Evolutionary conservation across 1,140 invertebrate species (phyloP).

Genomic region (Riptortus pedestris): DNA sequence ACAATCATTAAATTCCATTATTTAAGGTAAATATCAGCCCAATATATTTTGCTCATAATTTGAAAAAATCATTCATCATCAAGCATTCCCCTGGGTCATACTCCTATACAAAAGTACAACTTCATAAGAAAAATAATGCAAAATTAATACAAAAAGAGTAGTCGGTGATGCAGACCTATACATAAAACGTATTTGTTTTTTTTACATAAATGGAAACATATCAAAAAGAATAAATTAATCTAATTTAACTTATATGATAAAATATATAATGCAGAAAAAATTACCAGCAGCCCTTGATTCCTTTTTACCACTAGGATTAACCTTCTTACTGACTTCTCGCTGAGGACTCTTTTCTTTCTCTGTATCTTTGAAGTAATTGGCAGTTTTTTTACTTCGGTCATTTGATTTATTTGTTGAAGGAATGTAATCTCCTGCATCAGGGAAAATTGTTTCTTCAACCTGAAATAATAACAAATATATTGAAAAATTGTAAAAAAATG

Average conservation of each 20-base stretch:
- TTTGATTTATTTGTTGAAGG: conserved; percentile 43
- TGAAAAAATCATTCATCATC: no score
- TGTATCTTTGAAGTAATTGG: conserved; percentile 38
- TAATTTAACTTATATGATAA: background rate
- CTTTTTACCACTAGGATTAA: conserved; percentile 21
- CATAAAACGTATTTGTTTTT: no score
- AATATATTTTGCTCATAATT: no score
- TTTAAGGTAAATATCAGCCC: no score
- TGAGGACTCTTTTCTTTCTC: conserved; percentile 25
- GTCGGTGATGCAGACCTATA: no score
- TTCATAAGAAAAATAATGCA: background rate
- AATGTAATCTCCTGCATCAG: conserved; percentile 86
- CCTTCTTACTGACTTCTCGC: background rate
- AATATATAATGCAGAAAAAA: background rate
- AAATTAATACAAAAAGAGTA: background rate
- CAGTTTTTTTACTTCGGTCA: conserved; percentile 38
- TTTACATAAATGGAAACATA: no score
- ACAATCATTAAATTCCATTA: no score
- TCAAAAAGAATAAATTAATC: no score
- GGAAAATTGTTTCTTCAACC: conserved; percentile 78
- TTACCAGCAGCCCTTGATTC: conserved; percentile 30
- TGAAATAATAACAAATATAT: conserved; percentile 23
- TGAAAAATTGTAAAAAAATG: no score
- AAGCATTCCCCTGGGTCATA: no score
- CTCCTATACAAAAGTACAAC: background rate